These are phyloP conservation scores for Nomada fucata DNA, from an alignment of 2,888 invertebrate genomes.

Conservation along the genomic window DNA sequence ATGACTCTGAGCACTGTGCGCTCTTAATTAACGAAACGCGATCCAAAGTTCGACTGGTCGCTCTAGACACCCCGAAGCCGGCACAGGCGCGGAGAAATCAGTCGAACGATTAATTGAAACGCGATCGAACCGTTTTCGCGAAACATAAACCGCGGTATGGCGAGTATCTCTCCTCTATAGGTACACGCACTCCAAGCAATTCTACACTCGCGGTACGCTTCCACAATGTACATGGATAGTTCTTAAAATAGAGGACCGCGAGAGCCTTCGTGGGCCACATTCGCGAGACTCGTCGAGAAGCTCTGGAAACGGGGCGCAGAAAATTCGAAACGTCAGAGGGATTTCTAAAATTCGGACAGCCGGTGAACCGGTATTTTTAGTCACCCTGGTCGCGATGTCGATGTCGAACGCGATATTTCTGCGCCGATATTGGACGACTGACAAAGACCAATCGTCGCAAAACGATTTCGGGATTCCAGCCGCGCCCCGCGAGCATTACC, in stretches of 20 bases:
- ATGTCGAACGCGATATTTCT: constrained; percentile 3
- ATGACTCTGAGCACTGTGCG: background rate
- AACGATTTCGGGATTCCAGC: background rate
- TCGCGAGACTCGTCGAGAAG: background rate
- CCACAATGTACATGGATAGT: no score
- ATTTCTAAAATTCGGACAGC: background rate
- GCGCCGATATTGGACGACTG: background rate
- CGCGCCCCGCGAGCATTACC: background rate
- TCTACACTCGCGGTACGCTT: no score
- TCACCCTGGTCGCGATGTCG: background rate
- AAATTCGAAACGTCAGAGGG: background rate
- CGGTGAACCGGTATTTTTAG: constrained; percentile 14
- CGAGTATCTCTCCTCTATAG: no score
- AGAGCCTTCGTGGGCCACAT: background rate
- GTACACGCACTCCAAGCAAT: no score
- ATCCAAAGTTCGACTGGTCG: background rate
- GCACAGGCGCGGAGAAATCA: no score
- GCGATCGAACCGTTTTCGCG: no score
- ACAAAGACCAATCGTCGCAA: constrained; percentile 2
- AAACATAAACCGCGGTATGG: no score
- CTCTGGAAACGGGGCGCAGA: no score
- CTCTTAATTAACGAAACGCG: constrained; percentile 1
- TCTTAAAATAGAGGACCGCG: no score
- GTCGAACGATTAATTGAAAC: no score
- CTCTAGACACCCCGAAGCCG: background rate